These are phyloP conservation scores for Homalodisca vitripennis DNA, from an alignment of 1,140 invertebrate genomes.

Conservation along the genomic window DNA sequence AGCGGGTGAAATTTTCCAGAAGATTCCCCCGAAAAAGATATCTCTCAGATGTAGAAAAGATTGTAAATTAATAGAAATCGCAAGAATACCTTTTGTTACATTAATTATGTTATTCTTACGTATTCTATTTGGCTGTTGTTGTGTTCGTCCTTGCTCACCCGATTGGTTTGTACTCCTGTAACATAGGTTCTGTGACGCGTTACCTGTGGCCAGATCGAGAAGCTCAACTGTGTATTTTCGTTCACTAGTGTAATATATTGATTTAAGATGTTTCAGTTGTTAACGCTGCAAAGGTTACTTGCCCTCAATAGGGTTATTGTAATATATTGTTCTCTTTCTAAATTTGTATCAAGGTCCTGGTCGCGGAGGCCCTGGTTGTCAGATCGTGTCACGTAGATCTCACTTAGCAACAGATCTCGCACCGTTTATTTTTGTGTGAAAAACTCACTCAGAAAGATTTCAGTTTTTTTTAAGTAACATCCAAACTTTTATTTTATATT, in stretches of 20 bases:
- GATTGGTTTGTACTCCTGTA: conserved; percentile 4
- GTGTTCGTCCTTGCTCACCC: neutral
- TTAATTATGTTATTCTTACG: conserved; percentile 21
- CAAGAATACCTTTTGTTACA: conserved; percentile 6
- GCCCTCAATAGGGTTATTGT: neutral
- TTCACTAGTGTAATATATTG: conserved; percentile 5
- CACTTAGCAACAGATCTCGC: too few relatives aligned
- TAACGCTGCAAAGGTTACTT: neutral
- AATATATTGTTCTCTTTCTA: conserved; percentile 25
- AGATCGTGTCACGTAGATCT: too few relatives aligned
- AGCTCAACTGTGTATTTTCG: conserved; percentile 16
- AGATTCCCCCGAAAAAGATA: too few relatives aligned
- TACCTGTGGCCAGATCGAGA: neutral
- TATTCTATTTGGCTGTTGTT: conserved; percentile 22
- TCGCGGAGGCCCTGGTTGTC: too few relatives aligned
- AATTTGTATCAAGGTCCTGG: conserved; percentile 3
- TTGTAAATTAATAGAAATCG: conserved; percentile 22
- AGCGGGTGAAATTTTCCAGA: too few relatives aligned
- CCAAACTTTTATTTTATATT: too few relatives aligned
- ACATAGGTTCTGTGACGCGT: neutral
- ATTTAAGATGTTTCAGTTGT: conserved; percentile 7
- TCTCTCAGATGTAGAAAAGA: too few relatives aligned
- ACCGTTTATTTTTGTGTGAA: too few relatives aligned
- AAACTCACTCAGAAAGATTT: too few relatives aligned
- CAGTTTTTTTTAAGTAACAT: too few relatives aligned